Percentiles rank a stretch among this genome's conserved stretches.
Conservation (phyloP, 2,113 vertebrate genomes). For the Typhlomys cinereus region DNA sequence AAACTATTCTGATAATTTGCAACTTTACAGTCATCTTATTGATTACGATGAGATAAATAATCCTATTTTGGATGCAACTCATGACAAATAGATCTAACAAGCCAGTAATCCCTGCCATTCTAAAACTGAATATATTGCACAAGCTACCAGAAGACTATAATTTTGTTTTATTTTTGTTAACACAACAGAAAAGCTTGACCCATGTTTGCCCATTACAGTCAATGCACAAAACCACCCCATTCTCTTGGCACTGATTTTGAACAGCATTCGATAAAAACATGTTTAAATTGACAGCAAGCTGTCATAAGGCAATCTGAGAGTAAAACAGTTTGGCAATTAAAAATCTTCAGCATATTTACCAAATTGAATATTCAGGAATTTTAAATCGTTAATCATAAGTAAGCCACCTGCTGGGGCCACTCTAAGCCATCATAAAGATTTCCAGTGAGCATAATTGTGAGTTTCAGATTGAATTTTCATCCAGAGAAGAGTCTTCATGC, state of each 20-base stretch:
- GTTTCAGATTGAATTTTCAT: background rate
- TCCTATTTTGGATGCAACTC: background rate
- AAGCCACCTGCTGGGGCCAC: slow-evolving; percentile 56
- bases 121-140: background rate
- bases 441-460: slow-evolving; percentile 6
- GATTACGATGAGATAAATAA: background rate
- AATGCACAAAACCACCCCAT: slow-evolving; percentile 16
- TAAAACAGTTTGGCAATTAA: slow-evolving; percentile 47
- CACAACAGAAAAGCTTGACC: background rate
- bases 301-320: slow-evolving; percentile 38
- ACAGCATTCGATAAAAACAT: slow-evolving; percentile 21
- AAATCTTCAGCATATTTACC: slow-evolving; percentile 9
- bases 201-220: slow-evolving; percentile 41
- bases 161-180: slow-evolving; percentile 60
- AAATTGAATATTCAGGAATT: slow-evolving; percentile 64
- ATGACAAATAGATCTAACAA: background rate
- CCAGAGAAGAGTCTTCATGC: background rate
- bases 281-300: slow-evolving; percentile 64
- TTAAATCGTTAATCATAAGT: slow-evolving; percentile 43
- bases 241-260: slow-evolving; percentile 42
- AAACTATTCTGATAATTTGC: background rate
- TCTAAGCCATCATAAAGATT: slow-evolving; percentile 43
- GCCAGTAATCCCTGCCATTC: background rate
- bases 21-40: background rate
- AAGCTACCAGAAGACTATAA: slow-evolving; percentile 11